phyloP scores from a whole-genome alignment of 2,113 vertebrate genomes.

The Podarcis cretensis region DNA sequence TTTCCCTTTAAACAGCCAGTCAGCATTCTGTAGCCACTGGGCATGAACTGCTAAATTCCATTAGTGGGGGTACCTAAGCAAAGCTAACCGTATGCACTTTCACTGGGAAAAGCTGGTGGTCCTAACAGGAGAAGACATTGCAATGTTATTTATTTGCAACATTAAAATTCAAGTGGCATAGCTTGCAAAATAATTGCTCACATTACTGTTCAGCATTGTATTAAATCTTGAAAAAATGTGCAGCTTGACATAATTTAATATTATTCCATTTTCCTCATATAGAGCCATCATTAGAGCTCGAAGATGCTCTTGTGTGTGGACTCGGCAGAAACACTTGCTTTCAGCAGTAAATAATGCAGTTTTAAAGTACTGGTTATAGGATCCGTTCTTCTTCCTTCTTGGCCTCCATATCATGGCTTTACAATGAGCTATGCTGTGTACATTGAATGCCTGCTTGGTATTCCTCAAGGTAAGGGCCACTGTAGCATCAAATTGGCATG shows the following conservation, averaged over 20 bases:
- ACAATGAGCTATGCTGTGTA: neutral
- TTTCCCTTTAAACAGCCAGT: no score
- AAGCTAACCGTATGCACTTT: neutral
- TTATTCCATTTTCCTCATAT: neutral
- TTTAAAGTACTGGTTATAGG: neutral
- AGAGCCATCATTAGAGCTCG: neutral
- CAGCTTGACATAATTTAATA: neutral
- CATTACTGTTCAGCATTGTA: neutral
- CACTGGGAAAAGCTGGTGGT: neutral
- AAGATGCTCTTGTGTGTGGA: neutral
- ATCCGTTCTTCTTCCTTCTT: neutral
- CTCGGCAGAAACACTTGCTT: neutral
- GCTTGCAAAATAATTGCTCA: neutral
- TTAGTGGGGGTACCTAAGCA: neutral
- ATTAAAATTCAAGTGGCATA: neutral
- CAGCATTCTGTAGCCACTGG: no score
- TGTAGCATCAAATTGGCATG: neutral
- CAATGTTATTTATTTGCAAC: neutral
- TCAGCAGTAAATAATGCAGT: neutral
- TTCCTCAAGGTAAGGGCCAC: neutral
- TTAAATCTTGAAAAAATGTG: neutral
- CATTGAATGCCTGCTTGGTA: neutral
- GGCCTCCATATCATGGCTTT: neutral
- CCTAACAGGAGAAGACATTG: neutral
- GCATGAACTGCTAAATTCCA: neutral